Percentiles rank a stretch among this genome's conserved stretches.
Evolutionary conservation across 2,113 vertebrate genomes (phyloP).

Genomic region (Takifugu bimaculatus): DNA sequence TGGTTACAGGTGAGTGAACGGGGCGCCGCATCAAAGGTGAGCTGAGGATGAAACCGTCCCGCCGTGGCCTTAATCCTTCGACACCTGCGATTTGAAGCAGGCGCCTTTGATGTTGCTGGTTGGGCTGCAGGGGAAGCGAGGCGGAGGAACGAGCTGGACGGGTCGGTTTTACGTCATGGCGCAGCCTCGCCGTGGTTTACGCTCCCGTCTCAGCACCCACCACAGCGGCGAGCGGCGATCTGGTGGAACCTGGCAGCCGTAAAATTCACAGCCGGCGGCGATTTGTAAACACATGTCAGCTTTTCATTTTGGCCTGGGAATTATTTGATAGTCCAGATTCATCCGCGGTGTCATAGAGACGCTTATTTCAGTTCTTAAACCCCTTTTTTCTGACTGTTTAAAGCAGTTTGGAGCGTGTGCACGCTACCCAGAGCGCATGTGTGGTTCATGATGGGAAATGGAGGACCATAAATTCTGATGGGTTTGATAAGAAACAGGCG

Average conservation of each 20-base stretch:
- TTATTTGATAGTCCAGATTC: slow-evolving; percentile 9
- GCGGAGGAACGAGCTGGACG: slow-evolving; percentile 25
- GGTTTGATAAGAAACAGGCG: too few species aligned
- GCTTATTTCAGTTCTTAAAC: too few species aligned
- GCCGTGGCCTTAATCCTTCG: slow-evolving; percentile 76
- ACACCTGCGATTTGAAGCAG: slow-evolving; percentile 73
- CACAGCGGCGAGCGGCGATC: slow-evolving; percentile 26
- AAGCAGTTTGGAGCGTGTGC: too few species aligned
- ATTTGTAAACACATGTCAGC: slow-evolving; percentile 18
- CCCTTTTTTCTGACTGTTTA: too few species aligned
- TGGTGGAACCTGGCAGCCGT: slow-evolving; percentile 21
- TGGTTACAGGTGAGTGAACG: slow-evolving; percentile 52
- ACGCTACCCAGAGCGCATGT: too few species aligned
- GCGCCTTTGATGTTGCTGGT: slow-evolving; percentile 67
- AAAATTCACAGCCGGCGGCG: slow-evolving; percentile 22
- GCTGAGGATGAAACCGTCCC: slow-evolving; percentile 58
- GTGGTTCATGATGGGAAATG: too few species aligned
- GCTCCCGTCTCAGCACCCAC: slow-evolving; percentile 12
- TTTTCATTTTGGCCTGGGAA: neutral
- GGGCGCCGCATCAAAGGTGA: slow-evolving; percentile 72
- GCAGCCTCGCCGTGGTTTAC: slow-evolving; percentile 24
- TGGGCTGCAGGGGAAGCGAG: slow-evolving; percentile 39
- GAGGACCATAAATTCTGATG: too few species aligned
- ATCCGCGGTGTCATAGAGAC: too few species aligned
- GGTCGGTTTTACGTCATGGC: slow-evolving; percentile 15